A percentile compares a stretch with the other conserved stretches of the same genome.
phyloP scores from a whole-genome alignment of 1,140 invertebrate species.

The Drosophila subpulchrella region DNA sequence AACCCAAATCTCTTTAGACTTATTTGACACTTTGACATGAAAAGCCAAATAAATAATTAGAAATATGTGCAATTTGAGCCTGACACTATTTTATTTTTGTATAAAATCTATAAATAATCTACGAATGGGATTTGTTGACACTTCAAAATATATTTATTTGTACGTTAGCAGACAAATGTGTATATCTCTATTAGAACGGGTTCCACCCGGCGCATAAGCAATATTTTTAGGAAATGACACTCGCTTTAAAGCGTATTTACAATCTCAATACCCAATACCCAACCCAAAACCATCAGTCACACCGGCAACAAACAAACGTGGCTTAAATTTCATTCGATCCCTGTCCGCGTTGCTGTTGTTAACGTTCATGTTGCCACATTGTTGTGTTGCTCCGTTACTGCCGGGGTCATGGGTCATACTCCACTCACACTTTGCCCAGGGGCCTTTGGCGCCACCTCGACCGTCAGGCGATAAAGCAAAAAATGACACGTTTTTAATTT shows the following conservation, averaged over 20 bases:
- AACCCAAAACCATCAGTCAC: slow-evolving; percentile 23
- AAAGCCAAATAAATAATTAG: no score
- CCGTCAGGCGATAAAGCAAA: slow-evolving; percentile 74
- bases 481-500: slow-evolving; percentile 83
- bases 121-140: neutral
- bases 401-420: slow-evolving; percentile 48
- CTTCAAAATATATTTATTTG: neutral
- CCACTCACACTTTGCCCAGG: slow-evolving; percentile 22
- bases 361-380: neutral
- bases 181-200: neutral
- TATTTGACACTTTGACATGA: no score
- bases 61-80: no score
- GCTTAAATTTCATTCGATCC: slow-evolving; percentile 62
- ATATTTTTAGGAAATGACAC: slow-evolving; percentile 13
- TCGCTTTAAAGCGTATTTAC: slow-evolving; percentile 11
- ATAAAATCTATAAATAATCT: neutral
- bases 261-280: neutral
- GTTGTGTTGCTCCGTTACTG: slow-evolving; percentile 10
- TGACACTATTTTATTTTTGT: no score
- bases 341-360: slow-evolving; percentile 18
- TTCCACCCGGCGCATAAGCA: slow-evolving; percentile 10
- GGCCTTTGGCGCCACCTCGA: slow-evolving; percentile 52
- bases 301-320: slow-evolving; percentile 52
- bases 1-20: no score
- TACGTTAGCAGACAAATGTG: neutral